These are phyloP conservation scores for Callyntrura sp. DNA, from an alignment of 2,888 invertebrate species.

Conservation along the genomic window DNA sequence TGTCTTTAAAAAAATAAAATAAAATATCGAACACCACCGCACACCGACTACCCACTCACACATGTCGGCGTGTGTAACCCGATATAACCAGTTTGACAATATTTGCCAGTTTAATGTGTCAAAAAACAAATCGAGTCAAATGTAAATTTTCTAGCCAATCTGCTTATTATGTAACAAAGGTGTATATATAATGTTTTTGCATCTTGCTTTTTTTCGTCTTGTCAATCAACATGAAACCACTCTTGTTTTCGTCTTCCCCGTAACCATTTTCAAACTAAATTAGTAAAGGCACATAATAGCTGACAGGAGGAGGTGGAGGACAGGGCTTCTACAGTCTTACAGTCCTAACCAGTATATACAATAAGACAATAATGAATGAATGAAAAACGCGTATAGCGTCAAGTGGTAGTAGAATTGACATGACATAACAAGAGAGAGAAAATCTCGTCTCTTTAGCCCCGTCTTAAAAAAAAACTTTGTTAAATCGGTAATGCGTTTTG, in stretches of 20 bases:
- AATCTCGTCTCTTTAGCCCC: constrained; percentile 43
- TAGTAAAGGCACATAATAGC: neutral
- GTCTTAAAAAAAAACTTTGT: neutral
- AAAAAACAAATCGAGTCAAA: neutral
- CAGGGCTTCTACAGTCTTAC: no score
- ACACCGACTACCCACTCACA: no score
- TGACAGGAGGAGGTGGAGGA: neutral
- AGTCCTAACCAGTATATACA: no score
- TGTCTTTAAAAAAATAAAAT: neutral
- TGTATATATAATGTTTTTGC: constrained; percentile 37
- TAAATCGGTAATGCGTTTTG: constrained; percentile 46
- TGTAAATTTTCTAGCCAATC: neutral
- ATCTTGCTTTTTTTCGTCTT: constrained; percentile 49
- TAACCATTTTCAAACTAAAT: neutral
- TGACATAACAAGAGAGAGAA: constrained; percentile 11
- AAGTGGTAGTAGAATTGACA: constrained; percentile 44
- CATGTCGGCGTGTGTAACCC: constrained; percentile 1
- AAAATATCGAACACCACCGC: neutral
- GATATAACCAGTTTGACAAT: constrained; percentile 38
- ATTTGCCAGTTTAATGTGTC: neutral
- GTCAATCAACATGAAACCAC: no score
- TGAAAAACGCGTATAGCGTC: constrained; percentile 19
- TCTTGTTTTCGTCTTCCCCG: no score
- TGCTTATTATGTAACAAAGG: no score
- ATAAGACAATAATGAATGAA: constrained; percentile 40